These are phyloP conservation scores for Azemiops feae DNA, from an alignment of 2,113 vertebrate species.

Conservation along the genomic window DNA sequence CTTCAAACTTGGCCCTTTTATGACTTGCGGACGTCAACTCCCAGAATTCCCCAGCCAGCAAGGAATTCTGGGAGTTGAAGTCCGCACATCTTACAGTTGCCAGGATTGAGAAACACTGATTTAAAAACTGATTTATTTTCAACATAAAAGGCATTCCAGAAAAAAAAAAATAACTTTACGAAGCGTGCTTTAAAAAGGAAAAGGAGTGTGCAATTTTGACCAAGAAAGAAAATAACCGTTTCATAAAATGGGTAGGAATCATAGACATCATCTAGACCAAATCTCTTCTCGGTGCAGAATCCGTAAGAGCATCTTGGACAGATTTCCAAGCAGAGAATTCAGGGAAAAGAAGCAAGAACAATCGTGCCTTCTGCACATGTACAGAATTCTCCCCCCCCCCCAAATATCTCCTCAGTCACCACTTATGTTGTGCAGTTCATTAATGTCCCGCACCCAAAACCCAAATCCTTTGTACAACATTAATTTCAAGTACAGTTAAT, in stretches of 20 bases:
- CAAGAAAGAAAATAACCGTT: not conserved
- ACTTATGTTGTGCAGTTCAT: not conserved
- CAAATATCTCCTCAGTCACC: not conserved
- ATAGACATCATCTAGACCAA: not conserved
- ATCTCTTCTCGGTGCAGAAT: not conserved
- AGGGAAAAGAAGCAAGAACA: not conserved
- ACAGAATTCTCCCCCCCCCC: not conserved
- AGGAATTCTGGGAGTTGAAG: too few relatives aligned
- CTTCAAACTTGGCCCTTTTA: too few relatives aligned
- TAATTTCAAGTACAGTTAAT: not conserved
- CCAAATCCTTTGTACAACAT: not conserved
- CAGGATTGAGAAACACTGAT: too few relatives aligned
- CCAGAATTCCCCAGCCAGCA: too few relatives aligned
- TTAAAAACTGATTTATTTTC: not conserved
- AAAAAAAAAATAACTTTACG: too few relatives aligned
- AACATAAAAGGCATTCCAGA: not conserved
- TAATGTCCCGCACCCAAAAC: not conserved
- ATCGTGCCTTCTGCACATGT: not conserved
- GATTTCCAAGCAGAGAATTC: not conserved
- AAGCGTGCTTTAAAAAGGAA: not conserved
- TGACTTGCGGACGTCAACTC: too few relatives aligned
- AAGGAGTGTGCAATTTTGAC: accelerated
- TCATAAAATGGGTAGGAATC: not conserved
- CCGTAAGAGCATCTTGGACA: not conserved
- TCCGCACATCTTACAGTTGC: too few relatives aligned